Evolutionary conservation across 2,797 vertebrate genomes (phyloP).

Genomic region (Pterois miles): DNA sequence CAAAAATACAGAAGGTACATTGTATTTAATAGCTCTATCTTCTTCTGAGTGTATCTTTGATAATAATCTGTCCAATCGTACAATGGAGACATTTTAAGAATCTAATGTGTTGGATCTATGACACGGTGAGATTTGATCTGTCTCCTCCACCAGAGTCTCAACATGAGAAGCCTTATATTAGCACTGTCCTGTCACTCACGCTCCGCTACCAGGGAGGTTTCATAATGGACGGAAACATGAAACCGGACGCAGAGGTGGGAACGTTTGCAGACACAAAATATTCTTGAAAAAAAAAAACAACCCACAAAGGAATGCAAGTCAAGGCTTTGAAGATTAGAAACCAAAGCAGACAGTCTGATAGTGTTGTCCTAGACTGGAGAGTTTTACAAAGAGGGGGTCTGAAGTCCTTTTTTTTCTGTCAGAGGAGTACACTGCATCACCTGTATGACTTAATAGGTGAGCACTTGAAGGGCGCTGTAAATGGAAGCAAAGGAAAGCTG

Average conservation of each 20-base stretch:
- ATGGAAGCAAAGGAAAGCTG: not conserved
- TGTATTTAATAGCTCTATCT: conserved; percentile 56
- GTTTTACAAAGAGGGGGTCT: conserved; percentile 21
- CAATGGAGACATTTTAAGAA: conserved; percentile 66
- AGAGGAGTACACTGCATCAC: conserved; percentile 3
- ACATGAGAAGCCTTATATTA: conserved; percentile 56
- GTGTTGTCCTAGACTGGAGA: conserved; percentile 36
- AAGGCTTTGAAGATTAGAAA: conserved; percentile 73
- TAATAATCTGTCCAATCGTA: conserved; percentile 62
- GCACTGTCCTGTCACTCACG: conserved; percentile 68
- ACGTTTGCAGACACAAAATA: conserved; percentile 66
- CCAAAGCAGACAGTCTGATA: conserved; percentile 52
- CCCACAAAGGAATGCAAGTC: conserved; percentile 68
- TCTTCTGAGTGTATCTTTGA: conserved; percentile 66
- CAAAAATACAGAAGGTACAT: conserved; percentile 55
- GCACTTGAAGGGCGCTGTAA: not conserved
- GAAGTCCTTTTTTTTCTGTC: conserved; percentile 1
- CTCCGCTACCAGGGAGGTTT: conserved; percentile 45
- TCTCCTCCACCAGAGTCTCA: conserved; percentile 43
- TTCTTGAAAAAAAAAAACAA: conserved; percentile 58
- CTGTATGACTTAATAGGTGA: not conserved
- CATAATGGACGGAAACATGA: conserved; percentile 74
- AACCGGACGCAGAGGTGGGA: conserved; percentile 77
- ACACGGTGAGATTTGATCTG: conserved; percentile 70
- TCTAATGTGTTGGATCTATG: conserved; percentile 50